Evolutionary conservation across 2,888 invertebrate genomes (phyloP), one percentile per base, ranked within the genome.

Genomic region (Camptogramma bilineatum): DNA sequence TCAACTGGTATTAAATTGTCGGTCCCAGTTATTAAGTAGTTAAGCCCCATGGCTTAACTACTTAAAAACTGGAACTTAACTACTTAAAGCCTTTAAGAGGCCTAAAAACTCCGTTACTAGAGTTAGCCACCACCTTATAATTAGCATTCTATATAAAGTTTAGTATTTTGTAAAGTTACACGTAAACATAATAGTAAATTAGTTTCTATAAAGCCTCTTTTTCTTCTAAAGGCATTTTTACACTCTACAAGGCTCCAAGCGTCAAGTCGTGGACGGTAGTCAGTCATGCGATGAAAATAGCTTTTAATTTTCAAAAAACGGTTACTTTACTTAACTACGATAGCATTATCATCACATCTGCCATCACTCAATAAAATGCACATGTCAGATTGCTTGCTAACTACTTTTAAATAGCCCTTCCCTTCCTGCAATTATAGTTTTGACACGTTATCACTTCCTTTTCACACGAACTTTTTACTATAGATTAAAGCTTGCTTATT

Each of bases 321-420:
- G 44, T 16, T 44, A 16, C 7, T 44, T 44, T 44, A 17, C 16
- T 13, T 44, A 16, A 17, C 16, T 17, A 44, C 16, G 4, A 17
- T 44, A 17, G 16, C 8, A 17, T 44, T 44, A 44, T 42, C 5
- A 17, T 16, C 13, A 31, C 62, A 53, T 44, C 60, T 56, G 52
- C 52, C 39, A 53, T 31, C 18, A 46, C 13, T 52, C 42, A 69
- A 55, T 64, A 53, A 51, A 54, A 56, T 61, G 64, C 65, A 69
- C 46, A 59, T 55, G 59, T 56, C 57, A 55, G 63, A 56, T 67
- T 69, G 62, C 57, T 65, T 55, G 48, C 57, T 72, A 69, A 72
- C 61, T 68, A 62, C 72, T 62, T 69, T 69, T 69, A 68, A 72
- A 72, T 68, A 69, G 69, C 68, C 69, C 66, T 64, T 68, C 51